phyloP scores from a whole-genome alignment of 2,888 invertebrate species.

The Phania funesta region DNA sequence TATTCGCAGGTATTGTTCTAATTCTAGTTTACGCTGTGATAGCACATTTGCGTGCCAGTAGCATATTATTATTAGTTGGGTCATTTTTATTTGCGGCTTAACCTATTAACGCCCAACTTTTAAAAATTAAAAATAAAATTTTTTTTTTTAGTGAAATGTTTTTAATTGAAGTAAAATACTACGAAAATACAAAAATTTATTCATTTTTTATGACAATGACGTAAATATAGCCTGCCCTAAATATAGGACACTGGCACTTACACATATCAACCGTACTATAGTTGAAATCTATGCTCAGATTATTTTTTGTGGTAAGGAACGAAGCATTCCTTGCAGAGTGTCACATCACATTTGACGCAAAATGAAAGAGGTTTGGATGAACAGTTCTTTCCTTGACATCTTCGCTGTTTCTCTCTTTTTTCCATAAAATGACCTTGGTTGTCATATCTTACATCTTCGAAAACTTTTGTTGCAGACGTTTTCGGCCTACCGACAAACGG shows the following conservation, averaged over 20 bases:
- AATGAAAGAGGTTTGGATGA: conserved; percentile 2
- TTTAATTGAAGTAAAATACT: conserved; percentile 20
- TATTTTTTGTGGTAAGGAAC: conserved; percentile 42
- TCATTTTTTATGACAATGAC: conserved; percentile 10
- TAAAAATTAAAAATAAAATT: neutral
- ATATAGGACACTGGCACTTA: conserved; percentile 30
- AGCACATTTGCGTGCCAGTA: too few species aligned
- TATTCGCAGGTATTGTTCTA: too few species aligned
- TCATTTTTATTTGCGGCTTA: too few species aligned
- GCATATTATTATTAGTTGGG: too few species aligned
- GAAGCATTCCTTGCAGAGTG: conserved; percentile 39
- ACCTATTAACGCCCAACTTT: neutral
- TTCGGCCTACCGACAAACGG: conserved; percentile 1
- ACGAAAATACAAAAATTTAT: conserved; percentile 17
- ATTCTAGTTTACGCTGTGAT: too few species aligned
- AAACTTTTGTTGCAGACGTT: conserved; percentile 13
- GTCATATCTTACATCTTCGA: conserved; percentile 1
- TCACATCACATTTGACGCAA: conserved; percentile 28
- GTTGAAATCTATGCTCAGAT: conserved; percentile 11
- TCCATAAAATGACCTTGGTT: conserved; percentile 10
- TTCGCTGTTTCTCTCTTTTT: conserved; percentile 29
- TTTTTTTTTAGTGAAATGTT: neutral
- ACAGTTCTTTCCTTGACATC: conserved; percentile 16
- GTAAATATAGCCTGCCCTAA: conserved; percentile 19
- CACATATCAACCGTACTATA: conserved; percentile 2